These are phyloP conservation scores for Aurelia aurita DNA, from an alignment of 30 jellyfish, hydroid and myxozoan genomes.

Conservation along the genomic window DNA sequence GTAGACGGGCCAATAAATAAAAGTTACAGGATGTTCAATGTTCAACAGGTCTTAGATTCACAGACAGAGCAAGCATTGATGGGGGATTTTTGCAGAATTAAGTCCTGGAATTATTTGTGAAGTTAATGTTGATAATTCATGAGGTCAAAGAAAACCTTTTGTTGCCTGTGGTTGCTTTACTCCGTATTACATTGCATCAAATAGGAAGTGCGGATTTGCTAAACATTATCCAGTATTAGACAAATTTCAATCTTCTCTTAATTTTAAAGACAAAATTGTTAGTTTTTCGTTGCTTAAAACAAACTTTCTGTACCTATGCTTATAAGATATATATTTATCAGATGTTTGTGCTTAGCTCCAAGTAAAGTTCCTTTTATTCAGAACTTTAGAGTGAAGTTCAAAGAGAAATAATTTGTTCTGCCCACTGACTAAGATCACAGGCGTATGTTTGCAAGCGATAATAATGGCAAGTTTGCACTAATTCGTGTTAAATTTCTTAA, in stretches of 20 bases:
- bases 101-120: conserved; percentile 11
- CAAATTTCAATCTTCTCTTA: conserved; percentile 12
- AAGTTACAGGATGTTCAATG: no score
- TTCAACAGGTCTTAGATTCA: no score
- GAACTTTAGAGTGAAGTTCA: no score
- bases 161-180: conserved; percentile 47
- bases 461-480: no score
- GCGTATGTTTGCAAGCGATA: neutral
- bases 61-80: neutral
- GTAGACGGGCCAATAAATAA: no score
- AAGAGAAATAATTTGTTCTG: no score
- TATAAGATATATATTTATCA: no score
- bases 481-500: no score
- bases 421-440: no score
- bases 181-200: conserved; percentile 26
- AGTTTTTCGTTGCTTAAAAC: neutral
- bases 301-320: no score
- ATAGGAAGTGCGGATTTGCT: conserved; percentile 63
- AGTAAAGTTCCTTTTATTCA: no score
- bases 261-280: neutral
- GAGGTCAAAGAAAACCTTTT: conserved; percentile 20
- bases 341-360: no score
- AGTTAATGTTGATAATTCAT: conserved; percentile 6
- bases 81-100: conserved; percentile 5
- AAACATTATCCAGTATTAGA: conserved; percentile 54